Percentiles rank a stretch among this genome's conserved stretches.
phyloP scores from a whole-genome alignment of 2,113 vertebrate genomes.

The Onychorhynchus coronatus region DNA sequence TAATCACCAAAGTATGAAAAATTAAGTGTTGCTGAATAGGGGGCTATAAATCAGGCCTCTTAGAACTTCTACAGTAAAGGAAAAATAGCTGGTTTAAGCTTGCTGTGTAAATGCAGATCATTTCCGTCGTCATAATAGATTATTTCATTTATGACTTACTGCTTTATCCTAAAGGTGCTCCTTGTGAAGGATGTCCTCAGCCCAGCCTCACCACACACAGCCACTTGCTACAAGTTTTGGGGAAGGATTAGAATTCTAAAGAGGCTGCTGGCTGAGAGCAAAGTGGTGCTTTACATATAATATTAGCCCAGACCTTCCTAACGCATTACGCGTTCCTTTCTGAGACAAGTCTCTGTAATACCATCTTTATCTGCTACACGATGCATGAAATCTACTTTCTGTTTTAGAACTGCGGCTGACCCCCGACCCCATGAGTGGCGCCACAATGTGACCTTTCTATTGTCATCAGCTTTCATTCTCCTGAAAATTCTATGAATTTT shows the following conservation, averaged over 20 bases:
- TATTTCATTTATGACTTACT: conserved; percentile 15
- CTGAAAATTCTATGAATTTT: conserved; percentile 99
- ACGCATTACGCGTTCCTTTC: conserved; percentile 41
- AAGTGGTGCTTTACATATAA: conserved; percentile 48
- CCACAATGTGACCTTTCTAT: conserved; percentile 94
- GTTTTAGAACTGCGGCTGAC: conserved; percentile 88
- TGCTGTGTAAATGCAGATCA: conserved; percentile 6
- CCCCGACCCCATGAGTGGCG: conserved; percentile 84
- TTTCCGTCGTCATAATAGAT: background rate
- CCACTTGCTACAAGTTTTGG: background rate
- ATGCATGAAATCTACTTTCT: conserved; percentile 96
- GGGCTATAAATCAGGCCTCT: conserved; percentile 33
- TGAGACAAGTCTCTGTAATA: conserved; percentile 74
- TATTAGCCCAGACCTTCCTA: conserved; percentile 53
- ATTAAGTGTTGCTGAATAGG: conserved; percentile 22
- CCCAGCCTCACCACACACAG: background rate
- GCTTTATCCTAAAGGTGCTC: conserved; percentile 28
- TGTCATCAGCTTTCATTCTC: conserved; percentile 91
- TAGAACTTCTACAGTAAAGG: conserved; percentile 10
- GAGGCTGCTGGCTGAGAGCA: conserved; percentile 15
- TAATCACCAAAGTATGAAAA: conserved; percentile 53
- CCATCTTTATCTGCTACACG: conserved; percentile 97
- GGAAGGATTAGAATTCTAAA: conserved; percentile 26
- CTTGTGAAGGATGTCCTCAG: background rate
- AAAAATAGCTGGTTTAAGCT: conserved; percentile 12